Evolutionary conservation across 1,140 invertebrate genomes (phyloP), one percentile per base, ranked within the genome.

Genomic region (Pseudomyrmex cubaensis): DNA sequence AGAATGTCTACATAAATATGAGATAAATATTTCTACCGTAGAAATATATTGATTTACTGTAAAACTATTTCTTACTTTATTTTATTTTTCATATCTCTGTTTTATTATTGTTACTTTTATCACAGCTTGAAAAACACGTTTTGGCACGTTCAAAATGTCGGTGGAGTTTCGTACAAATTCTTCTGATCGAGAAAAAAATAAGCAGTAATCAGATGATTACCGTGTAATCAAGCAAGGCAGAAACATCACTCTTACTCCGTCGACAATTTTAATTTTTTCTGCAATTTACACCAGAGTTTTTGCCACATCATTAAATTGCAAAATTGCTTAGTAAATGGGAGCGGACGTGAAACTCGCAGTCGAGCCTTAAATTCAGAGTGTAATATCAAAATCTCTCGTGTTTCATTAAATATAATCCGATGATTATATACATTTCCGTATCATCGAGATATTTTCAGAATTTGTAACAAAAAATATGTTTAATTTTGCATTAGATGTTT

Each of bases 201-300:
- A 77, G 7, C 1, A 72, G 15, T 70, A 35, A 35, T 78, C 70
- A 48, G 12, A n/a, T 1, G 57, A 9, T 22, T 22, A 64, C 46
- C 9, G 82, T 63, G 35, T 35, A 87, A 87, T 87, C 62, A 87
- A 61, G 56, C 12, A 35, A 25, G 10, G 13, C 46, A 20, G 50
- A 15, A 75, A 10, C 57, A 46, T 8, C 3, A 22, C 1, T 25
- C 17, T 9, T 22, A 50, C 5, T 5, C 5, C 35, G 59, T 52
- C 50, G 13, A 59, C 25, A 87, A 80, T 86, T 89, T 87, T 87
- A 74, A 89, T 89, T 87, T 89, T 89, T 57, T 63, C 54, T 44
- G 59, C 87, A 89, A 89, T 85, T 77, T 74, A 74, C 46, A 74
- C 46, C 13, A 13, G 59, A 73, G 25, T 72, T 89, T 85, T 87